These are phyloP conservation scores for Oedothorax gibbosus DNA, from an alignment of 1,140 invertebrate species.

Conservation along the genomic window DNA sequence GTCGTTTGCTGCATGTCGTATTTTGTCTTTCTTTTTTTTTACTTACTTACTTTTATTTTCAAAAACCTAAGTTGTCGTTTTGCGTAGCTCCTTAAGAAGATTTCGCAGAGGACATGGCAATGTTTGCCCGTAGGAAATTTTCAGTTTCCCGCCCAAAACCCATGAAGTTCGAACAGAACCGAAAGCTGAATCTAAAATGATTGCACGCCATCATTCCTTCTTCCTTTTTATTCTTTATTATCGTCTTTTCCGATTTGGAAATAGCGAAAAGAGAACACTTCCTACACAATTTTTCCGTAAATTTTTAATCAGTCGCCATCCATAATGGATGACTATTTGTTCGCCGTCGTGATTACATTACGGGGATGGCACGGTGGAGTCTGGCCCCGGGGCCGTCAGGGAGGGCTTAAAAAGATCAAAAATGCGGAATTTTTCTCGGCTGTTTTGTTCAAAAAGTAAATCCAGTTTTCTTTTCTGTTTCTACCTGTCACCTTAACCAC, in stretches of 20 bases:
- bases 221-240: slow-evolving; percentile 3
- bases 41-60: not conserved
- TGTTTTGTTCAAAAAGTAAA: slow-evolving; percentile 12
- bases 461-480: slow-evolving; percentile 5
- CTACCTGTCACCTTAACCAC: slow-evolving; percentile 29
- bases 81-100: slow-evolving; percentile 44
- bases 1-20: slow-evolving; percentile 20
- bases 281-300: slow-evolving; percentile 38
- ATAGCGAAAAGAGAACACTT: not conserved
- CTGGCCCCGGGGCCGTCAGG: not conserved
- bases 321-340: slow-evolving; percentile 57
- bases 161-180: not conserved
- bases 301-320: slow-evolving; percentile 59
- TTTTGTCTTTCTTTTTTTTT: slow-evolving; percentile 3
- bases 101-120: slow-evolving; percentile 39
- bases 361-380: not conserved
- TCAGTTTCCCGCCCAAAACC: slow-evolving; percentile 28
- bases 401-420: slow-evolving; percentile 47
- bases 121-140: slow-evolving; percentile 47
- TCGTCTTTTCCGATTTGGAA: slow-evolving; percentile 3
- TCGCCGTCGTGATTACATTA: slow-evolving; percentile 49
- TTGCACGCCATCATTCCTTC: not conserved
- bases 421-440: slow-evolving; percentile 48
- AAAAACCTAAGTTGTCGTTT: slow-evolving; percentile 40
- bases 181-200: not conserved